These are phyloP conservation scores for Alligator sinensis DNA, from an alignment of 2,113 vertebrate genomes.

Conservation along the genomic window DNA sequence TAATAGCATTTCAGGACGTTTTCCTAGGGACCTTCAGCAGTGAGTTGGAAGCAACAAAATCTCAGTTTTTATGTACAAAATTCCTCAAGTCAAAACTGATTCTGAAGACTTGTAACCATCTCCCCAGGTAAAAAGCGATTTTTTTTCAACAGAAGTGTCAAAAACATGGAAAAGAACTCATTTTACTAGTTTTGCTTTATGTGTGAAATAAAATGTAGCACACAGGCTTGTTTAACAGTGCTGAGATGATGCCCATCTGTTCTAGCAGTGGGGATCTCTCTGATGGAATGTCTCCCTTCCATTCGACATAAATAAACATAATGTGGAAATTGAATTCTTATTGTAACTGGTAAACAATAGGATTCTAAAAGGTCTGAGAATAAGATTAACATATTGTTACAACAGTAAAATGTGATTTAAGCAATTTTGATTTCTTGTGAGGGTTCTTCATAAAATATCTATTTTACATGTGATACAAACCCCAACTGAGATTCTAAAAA, in stretches of 20 bases:
- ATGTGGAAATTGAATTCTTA: slow-evolving; percentile 5
- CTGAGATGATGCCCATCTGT: slow-evolving; percentile 54
- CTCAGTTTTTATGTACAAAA: slow-evolving; percentile 70
- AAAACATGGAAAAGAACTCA: slow-evolving; percentile 53
- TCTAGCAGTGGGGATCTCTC: slow-evolving; percentile 33
- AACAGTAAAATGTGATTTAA: slow-evolving; percentile 19
- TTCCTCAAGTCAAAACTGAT: slow-evolving; percentile 50
- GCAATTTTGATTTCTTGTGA: slow-evolving; percentile 31
- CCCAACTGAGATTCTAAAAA: not conserved
- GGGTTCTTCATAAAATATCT: not conserved
- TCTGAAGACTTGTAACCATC: slow-evolving; percentile 40
- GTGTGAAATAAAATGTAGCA: slow-evolving; percentile 44
- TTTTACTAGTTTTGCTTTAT: slow-evolving; percentile 52
- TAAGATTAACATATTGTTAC: slow-evolving; percentile 16
- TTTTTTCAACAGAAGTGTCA: slow-evolving; percentile 50
- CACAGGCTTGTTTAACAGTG: not conserved
- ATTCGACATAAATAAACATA: slow-evolving; percentile 37
- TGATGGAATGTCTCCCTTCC: not conserved
- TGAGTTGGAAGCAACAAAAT: slow-evolving; percentile 60
- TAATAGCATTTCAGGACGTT: slow-evolving; percentile 31
- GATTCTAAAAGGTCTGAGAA: slow-evolving; percentile 40
- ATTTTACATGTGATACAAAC: slow-evolving; percentile 34
- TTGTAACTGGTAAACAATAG: not conserved
- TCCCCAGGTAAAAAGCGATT: not conserved
- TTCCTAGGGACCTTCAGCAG: slow-evolving; percentile 30